phyloP scores from a whole-genome alignment of 1,140 invertebrate species.

The Choristoneura fumiferana region DNA sequence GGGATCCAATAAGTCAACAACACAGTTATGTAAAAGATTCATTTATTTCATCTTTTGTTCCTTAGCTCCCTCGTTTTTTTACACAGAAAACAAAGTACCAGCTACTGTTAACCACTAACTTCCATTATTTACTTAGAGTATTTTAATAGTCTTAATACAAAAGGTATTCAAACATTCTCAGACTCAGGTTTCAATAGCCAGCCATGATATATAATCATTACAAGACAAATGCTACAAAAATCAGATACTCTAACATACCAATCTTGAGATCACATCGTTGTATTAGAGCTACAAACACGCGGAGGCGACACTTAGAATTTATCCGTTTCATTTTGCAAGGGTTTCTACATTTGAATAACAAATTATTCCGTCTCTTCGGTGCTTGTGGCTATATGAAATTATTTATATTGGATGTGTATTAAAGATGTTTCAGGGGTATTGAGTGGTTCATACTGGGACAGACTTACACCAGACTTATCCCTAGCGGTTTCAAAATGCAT shows the following conservation, averaged over 20 bases:
- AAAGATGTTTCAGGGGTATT: background rate
- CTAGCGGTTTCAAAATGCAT: constrained; percentile 4
- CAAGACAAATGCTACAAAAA: constrained; percentile 9
- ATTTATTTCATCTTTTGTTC: constrained; percentile 10
- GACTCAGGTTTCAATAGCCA: constrained; percentile 5
- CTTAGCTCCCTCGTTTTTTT: background rate
- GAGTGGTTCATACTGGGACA: no score
- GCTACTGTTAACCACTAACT: background rate
- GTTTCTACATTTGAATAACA: no score
- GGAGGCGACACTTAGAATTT: no score
- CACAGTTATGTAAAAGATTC: constrained; percentile 7
- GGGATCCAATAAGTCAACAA: background rate
- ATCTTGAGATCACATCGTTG: constrained; percentile 18
- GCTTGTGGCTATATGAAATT: no score
- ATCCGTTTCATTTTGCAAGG: no score
- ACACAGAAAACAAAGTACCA: constrained; percentile 3
- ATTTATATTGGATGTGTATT: background rate
- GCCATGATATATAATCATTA: background rate
- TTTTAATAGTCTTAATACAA: constrained; percentile 8
- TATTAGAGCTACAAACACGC: no score
- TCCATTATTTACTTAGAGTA: constrained; percentile 11
- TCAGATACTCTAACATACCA: constrained; percentile 9
- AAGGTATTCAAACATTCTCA: constrained; percentile 1
- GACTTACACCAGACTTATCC: background rate
- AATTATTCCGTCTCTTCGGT: no score